Base-by-base conservation (phyloP, 1,140 invertebrate species). In the Coelopa frigida region DNA sequence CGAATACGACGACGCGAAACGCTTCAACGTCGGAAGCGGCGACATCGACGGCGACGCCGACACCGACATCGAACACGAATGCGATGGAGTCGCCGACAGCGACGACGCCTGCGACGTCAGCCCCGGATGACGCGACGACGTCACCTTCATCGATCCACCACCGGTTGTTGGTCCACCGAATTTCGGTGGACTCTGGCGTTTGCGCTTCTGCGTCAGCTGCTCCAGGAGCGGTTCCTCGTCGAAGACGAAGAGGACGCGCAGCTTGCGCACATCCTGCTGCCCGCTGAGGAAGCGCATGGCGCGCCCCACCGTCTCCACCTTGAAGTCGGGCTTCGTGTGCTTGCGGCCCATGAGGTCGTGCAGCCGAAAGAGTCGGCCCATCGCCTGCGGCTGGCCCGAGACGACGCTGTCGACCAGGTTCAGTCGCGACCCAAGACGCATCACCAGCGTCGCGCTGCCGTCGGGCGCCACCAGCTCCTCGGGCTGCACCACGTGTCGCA, bases 271-370 rank as follows among this genome's bases (percentile, higher is more conserved):
- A 10, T 36, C 22, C 14, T 48, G n/a, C n/a, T n/a, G n/a, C n/a
- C n/a, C 44, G 11, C 37, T 40, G 3, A 43, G 5, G 14, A 48
- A 43, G 26, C 33, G 22, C 40, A 48, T 27, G 11, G 40, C 39
- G 12, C 38, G 42, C 7, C 23, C 39, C 8, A 48, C 27, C 3
- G 40, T 8, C n/a, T 48, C 23, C 1, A 20, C 32, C 24, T 48
- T 48, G 10, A 27, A 48, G 6, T 43, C 46, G 4, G 11, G 4
- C 15, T 43, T 37, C n/a, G 17, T 15, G n/a, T n/a, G n/a, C n/a
- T 29, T 48, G 1, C 21, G 17, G 17, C 44, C 12, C 5, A n/a
- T n/a, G n/a, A 42, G 23, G 5, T 43, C 32, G n/a, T 27, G n/a
- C 4, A 38, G 15, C 2, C 46, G 32, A 44, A 31, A 38, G 4